phyloP scores from a whole-genome alignment of 2,113 vertebrate species.

The Dissostichus mawsoni region DNA sequence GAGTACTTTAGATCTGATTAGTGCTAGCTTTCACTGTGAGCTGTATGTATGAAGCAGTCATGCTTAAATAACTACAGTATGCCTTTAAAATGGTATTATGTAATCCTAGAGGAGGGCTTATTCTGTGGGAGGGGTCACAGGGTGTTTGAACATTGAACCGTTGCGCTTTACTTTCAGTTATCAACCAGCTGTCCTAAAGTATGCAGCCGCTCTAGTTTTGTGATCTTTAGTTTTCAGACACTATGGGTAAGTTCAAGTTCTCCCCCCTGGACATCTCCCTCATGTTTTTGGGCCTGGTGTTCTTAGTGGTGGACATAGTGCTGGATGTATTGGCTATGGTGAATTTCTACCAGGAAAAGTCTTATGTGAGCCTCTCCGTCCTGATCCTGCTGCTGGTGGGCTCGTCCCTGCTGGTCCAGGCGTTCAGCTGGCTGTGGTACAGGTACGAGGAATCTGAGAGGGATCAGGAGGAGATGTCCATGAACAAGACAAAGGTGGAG shows the following conservation, averaged over 20 bases:
- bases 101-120: background rate
- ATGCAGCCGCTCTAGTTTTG: background rate
- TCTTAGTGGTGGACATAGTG: slow-evolving; percentile 58
- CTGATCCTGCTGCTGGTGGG: slow-evolving; percentile 69
- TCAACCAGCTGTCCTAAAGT: background rate
- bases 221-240: background rate
- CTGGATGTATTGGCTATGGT: slow-evolving; percentile 53
- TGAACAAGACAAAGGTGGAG: slow-evolving; percentile 18
- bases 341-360: slow-evolving; percentile 62
- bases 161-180: slow-evolving; percentile 16
- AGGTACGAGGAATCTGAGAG: background rate
- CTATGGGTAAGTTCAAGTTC: slow-evolving; percentile 39
- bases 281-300: slow-evolving; percentile 33
- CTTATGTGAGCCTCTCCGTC: slow-evolving; percentile 47
- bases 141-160: background rate
- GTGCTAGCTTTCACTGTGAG: background rate
- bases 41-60: background rate
- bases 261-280: slow-evolving; percentile 28
- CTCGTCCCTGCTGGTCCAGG: slow-evolving; percentile 70
- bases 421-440: slow-evolving; percentile 80
- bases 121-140: background rate
- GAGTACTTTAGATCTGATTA: background rate
- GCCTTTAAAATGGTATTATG: background rate
- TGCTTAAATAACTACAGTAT: background rate
- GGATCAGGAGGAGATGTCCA: too few relatives aligned